These are phyloP conservation scores for Harpagus bidentatus DNA, from an alignment of 2,113 vertebrate species.

Conservation along the genomic window DNA sequence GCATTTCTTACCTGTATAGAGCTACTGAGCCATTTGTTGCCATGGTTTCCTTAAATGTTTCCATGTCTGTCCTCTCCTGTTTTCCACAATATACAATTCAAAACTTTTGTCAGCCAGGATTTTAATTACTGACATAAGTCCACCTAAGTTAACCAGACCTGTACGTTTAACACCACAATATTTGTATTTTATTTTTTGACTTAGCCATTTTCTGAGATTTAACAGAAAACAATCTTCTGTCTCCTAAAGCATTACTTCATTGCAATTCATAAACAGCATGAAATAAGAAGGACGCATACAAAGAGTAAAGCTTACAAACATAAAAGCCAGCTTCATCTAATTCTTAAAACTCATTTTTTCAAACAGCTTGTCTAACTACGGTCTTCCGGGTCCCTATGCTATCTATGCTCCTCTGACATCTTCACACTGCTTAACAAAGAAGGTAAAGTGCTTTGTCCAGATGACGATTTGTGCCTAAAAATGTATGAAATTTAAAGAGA, in stretches of 20 bases:
- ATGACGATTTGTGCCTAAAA: neutral
- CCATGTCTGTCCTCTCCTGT: neutral
- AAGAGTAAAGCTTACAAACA: neutral
- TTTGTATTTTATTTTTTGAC: neutral
- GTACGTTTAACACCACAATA: neutral
- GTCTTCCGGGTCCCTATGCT: neutral
- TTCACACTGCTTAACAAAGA: neutral
- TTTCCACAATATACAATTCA: neutral
- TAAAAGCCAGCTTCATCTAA: neutral
- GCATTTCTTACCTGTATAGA: neutral
- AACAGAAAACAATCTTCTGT: neutral
- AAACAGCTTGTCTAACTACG: neutral
- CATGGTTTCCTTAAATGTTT: slow-evolving; percentile 17
- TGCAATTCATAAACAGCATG: neutral
- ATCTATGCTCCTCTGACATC: neutral
- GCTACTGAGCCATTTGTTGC: slow-evolving; percentile 1
- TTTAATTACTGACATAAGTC: neutral
- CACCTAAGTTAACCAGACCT: neutral
- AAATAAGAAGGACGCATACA: neutral
- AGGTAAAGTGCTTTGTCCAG: neutral
- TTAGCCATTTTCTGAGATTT: neutral
- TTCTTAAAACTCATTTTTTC: neutral
- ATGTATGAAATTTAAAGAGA: neutral
- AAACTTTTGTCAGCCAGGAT: neutral
- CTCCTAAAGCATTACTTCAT: neutral